Base-by-base conservation (phyloP, 2,888 invertebrate genomes). In the Apodemia hepburni region DNA sequence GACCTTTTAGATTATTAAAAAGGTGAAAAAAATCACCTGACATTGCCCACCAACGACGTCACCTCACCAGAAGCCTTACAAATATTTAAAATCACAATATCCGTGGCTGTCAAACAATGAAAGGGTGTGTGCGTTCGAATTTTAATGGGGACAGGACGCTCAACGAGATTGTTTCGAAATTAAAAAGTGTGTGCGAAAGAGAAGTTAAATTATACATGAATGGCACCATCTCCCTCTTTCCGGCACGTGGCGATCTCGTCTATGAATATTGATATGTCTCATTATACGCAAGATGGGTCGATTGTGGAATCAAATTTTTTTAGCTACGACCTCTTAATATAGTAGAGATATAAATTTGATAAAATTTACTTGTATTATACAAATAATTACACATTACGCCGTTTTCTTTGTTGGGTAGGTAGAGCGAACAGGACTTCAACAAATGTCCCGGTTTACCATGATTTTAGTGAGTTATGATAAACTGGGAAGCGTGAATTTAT, bases 211-310 rank as follows among this genome's bases (percentile, higher is more conserved):
- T 57, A 57, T 57, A 57, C 73, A 72, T 62, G 69, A 61, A n/a
- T 49, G 64, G 71, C 68, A 71, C 63, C 58, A 64, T 70, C 74
- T 68, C 71, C 65, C 66, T 75, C 71, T 70, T 72, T 71, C 74
- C 72, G 77, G 75, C 78, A 78, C 78, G 78, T 77, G 78, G 71
- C 76, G 66, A 69, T 70, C 70, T 71, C 68, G 68, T 66, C 72
- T 72, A 78, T 78, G 76, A 78, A 78, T 78, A 78, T 78, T 78
- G 75, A 77, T 78, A 75, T 64, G 65, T 66, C 72, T 75, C 75
- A 72, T 77, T 76, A 75, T 72, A 66, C 70, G 64, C 69, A 66
- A 70, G 65, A 27, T 57, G 54, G 54, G 54, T 57, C 29, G 54
- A 57, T 57, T 29, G 58, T 59, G n/a, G 58, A 29, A 58, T 35